Evolutionary conservation across 2,888 invertebrate species (phyloP).

Genomic region (Tridacna crocea): DNA sequence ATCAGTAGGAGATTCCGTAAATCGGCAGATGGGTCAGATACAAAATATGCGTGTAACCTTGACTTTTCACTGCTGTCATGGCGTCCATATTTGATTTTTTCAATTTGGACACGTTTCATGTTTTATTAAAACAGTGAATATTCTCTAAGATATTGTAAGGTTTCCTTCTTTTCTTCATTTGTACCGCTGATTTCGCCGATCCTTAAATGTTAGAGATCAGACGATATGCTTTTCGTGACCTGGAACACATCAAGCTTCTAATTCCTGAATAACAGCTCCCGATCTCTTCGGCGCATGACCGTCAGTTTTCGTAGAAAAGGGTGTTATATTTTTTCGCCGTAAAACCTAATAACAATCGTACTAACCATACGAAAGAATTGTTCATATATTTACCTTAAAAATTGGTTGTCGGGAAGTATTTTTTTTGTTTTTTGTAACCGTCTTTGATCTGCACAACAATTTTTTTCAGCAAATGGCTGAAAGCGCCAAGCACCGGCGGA

Average conservation of each 20-base stretch:
- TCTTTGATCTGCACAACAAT: background rate
- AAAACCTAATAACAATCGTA: background rate
- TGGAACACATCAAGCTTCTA: constrained; percentile 63
- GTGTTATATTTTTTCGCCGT: background rate
- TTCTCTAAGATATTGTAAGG: too few species aligned
- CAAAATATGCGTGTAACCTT: background rate
- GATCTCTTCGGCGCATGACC: constrained; percentile 64
- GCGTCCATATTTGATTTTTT: constrained; percentile 10
- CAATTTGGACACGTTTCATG: background rate
- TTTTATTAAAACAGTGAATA: too few species aligned
- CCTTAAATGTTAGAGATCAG: background rate
- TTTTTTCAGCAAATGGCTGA: constrained; percentile 59
- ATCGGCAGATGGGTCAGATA: too few species aligned
- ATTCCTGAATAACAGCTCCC: constrained; percentile 39
- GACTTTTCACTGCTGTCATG: background rate
- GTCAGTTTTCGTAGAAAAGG: constrained; percentile 3
- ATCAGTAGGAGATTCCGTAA: too few species aligned
- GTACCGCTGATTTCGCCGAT: too few species aligned
- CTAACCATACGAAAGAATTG: background rate
- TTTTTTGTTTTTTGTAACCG: background rate
- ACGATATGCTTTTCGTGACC: constrained; percentile 57
- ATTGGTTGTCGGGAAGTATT: background rate
- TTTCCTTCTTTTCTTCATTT: too few species aligned
- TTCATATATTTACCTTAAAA: background rate
- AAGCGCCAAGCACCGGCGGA: constrained; percentile 58